phyloP scores from a whole-genome alignment of 2,113 vertebrate species.

The Scopus umbretta region DNA sequence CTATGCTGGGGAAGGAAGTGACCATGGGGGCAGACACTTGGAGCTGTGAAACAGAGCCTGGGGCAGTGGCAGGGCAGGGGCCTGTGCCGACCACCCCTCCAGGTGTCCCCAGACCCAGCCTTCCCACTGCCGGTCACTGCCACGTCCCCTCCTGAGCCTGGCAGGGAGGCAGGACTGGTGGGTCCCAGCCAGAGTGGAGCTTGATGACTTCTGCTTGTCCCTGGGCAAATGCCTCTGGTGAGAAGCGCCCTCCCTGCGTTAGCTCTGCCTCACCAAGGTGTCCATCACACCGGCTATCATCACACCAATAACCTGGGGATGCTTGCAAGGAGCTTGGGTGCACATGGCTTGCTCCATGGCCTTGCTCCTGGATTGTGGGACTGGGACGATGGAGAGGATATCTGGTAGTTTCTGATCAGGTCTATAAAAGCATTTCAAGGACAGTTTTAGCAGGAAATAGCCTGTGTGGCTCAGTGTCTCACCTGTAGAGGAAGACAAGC shows the following conservation, averaged over 20 bases:
- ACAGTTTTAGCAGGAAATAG: not conserved
- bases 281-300: fast-evolving
- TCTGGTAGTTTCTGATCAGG: not conserved
- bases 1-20: not conserved
- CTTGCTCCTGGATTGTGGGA: not conserved
- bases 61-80: not conserved
- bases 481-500: not conserved
- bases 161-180: not conserved
- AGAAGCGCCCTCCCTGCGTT: fast-evolving
- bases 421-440: not conserved
- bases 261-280: fast-evolving
- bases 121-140: not conserved
- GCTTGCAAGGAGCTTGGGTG: not conserved
- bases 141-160: not conserved
- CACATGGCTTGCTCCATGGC: not conserved
- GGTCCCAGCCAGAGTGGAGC: not conserved
- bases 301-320: not conserved
- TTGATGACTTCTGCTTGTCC: not conserved
- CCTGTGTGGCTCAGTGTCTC: not conserved
- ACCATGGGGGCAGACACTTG: not conserved
- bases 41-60: not conserved
- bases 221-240: not conserved
- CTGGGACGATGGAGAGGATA: not conserved
- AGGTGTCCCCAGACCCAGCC: not conserved
- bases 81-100: not conserved